A percentile compares a stretch with the other conserved stretches of the same genome.
Evolutionary conservation across 2,888 invertebrate genomes (phyloP).

Genomic region (Lepidocyrtoides sp.): DNA sequence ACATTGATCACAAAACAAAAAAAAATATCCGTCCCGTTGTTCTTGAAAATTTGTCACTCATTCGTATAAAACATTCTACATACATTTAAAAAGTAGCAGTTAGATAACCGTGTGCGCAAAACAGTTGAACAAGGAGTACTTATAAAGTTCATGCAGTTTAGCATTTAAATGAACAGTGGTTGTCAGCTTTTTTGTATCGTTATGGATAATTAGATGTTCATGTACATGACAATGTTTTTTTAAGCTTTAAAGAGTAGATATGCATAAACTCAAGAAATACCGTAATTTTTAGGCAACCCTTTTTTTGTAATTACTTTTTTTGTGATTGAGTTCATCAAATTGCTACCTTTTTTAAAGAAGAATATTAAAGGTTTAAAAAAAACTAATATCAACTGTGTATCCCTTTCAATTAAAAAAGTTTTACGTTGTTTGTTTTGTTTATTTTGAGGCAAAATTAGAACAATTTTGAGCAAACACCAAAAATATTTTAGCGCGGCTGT

Average conservation of each 20-base stretch:
- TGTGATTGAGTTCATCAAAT: no score
- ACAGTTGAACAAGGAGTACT: slow-evolving; percentile 1
- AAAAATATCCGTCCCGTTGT: background rate
- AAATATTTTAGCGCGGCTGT: no score
- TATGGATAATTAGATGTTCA: slow-evolving; percentile 41
- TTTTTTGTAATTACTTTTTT: no score
- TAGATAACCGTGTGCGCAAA: background rate
- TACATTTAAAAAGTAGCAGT: no score
- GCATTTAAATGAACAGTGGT: background rate
- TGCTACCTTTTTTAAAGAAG: no score
- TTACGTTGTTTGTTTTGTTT: no score
- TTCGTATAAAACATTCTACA: background rate
- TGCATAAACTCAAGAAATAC: no score
- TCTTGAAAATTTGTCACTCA: slow-evolving; percentile 17
- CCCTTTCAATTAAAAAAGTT: no score
- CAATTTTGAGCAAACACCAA: no score
- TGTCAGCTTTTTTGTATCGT: background rate
- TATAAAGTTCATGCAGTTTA: background rate
- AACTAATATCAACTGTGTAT: background rate
- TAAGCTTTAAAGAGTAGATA: no score
- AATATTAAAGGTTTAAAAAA: background rate
- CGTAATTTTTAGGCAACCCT: no score
- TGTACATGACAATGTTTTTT: background rate
- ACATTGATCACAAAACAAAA: background rate
- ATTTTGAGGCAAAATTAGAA: no score